These are phyloP conservation scores for Hypercompe scribonia DNA, from an alignment of 2,888 invertebrate genomes.

Conservation along the genomic window DNA sequence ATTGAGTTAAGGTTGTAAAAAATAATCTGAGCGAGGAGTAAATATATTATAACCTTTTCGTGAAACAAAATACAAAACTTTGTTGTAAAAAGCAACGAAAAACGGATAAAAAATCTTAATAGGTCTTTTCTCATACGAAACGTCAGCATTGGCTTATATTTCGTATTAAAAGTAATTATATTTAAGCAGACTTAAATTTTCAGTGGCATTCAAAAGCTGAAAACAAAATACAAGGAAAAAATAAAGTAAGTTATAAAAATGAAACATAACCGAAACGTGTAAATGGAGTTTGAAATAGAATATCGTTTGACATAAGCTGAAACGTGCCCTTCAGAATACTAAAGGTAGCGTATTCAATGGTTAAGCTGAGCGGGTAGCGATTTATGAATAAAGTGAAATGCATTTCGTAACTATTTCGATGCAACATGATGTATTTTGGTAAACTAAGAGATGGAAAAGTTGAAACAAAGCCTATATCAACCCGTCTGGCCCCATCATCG, in stretches of 20 bases:
- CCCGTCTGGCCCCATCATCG: too few species aligned
- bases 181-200: constrained; percentile 5
- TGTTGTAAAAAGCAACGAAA: neutral
- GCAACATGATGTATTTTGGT: too few species aligned
- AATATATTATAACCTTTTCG: neutral
- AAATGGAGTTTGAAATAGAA: constrained; percentile 66
- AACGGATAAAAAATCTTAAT: neutral
- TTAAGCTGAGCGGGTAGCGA: constrained; percentile 13
- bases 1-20: neutral
- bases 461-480: too few species aligned
- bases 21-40: neutral
- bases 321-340: constrained; percentile 56
- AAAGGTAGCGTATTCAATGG: constrained; percentile 27
- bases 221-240: constrained; percentile 39
- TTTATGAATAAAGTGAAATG: neutral
- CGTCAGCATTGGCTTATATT: neutral
- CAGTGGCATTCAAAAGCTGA: constrained; percentile 8
- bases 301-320: constrained; percentile 57
- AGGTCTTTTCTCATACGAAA: neutral
- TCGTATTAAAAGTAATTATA: neutral
- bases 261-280: constrained; percentile 63
- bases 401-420: neutral
- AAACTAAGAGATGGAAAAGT: too few species aligned
- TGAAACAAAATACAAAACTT: neutral
- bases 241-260: constrained; percentile 58